phyloP scores from a whole-genome alignment of 2,113 vertebrate species.

The Pteronura brasiliensis region DNA sequence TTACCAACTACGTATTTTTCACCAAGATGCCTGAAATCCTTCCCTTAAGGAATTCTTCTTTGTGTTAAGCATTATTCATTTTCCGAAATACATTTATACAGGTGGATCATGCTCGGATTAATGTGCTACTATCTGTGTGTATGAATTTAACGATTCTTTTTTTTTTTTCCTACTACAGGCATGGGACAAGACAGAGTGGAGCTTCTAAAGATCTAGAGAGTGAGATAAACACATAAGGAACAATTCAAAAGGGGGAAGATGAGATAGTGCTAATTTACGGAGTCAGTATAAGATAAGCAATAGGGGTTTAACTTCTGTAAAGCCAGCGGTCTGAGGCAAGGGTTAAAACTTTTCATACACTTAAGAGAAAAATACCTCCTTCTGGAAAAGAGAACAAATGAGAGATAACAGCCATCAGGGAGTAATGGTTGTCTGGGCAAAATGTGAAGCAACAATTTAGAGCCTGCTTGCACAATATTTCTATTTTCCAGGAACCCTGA shows the following conservation, averaged over 20 bases:
- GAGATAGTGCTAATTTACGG: background rate
- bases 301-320: background rate
- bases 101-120: background rate
- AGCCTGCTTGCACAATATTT: background rate
- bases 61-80: background rate
- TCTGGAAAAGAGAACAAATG: background rate
- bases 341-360: background rate
- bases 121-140: background rate
- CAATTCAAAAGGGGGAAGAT: background rate
- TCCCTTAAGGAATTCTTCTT: background rate
- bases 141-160: background rate
- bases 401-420: background rate
- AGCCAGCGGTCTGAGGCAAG: background rate
- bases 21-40: background rate
- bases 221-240: background rate
- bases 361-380: background rate
- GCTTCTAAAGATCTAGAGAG: background rate
- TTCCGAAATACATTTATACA: background rate
- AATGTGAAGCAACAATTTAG: background rate
- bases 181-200: background rate
- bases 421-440: background rate
- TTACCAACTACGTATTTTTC: background rate
- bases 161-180: background rate
- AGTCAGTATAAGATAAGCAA: background rate
- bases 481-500: background rate